Base-by-base conservation (phyloP, 2,113 vertebrate genomes). In the Pogonocichla stellata region DNA sequence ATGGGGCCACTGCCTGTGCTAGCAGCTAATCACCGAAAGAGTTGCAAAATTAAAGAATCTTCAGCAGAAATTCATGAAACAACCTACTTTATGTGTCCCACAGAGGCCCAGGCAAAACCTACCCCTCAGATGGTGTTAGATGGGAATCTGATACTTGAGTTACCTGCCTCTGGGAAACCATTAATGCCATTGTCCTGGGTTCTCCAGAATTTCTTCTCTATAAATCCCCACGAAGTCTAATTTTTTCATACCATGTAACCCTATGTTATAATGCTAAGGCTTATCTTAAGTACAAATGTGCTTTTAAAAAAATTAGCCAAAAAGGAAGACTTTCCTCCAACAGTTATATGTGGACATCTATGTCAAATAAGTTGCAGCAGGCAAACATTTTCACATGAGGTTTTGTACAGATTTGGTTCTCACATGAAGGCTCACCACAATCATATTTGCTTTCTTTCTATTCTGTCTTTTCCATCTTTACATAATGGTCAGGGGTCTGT, bases 21-120 rank as follows among this genome's bases (percentile, higher is more conserved):
- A 66, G 28, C 50, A 85, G 36, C 45, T 57, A 9, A 23, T 58
- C 6, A 2, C 26, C 4, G 2, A 33, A 64, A 47, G 29, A 47
- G 17, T n/a, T 54, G 57, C 45, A 33, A 60, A 54, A 93, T 7
- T 4, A 71, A 51, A 79, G 20, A 18, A 34, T 79, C 60, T 86
- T 51, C 38, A 74, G 69, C 65, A 87, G 53, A 79, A 89, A 60
- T 33, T 75, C 0, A 20, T 38, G 33, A 38, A 58, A 64, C 5
- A 38, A 8, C 5, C 23, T 19, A 3, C 5, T 58, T 66, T 15
- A 9, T 1, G 0, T 45, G 26, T 73, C 16, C 8, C 38, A 36
- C 19, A 58, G 60, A 77, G 17, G 34, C 14, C 22, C 38, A 45
- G 29, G 13, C 5, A 56, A 71, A 89, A 54, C 13, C 43, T 31